Evolutionary conservation across 2,888 invertebrate species (phyloP), one percentile per base, ranked within the genome.

Genomic region (Crematogaster levior): DNA sequence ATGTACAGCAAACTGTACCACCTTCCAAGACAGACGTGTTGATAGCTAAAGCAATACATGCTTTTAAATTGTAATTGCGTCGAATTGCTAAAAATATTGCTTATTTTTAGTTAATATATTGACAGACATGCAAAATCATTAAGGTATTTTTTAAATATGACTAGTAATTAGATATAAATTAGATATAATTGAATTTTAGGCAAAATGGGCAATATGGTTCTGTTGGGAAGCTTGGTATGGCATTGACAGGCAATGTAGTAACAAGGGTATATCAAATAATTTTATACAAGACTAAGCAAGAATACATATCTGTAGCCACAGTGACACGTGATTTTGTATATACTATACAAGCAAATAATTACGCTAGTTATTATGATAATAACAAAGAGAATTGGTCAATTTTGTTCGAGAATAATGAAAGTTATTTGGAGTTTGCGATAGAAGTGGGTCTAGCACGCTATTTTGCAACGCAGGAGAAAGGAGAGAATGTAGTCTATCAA

Each of bases 331-430:
- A 92, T 5, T 94, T 94, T 82, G 82, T 85, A n/a, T 94, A 92
- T 80, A 89, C 89, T 9, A 89, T 94, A 58, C 91, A 91, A 53
- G 87, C 89, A 15, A 92, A 93, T 34, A 93, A 93, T 89, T 93
- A 93, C 66, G 90, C 91, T 2, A 91, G 91, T 81, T 93, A 93
- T 91, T 95, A 95, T 88, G 96, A 96, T 92, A 95, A 95, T 58
- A 92, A 93, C 34, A 92, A 95, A 48, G 94, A 95, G 75, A 95
- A 95, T 88, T 96, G 96, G 96, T 96, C 96, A 15, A 90, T 96
- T 65, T 93, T 95, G 89, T 96, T 96, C 91, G 94, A 94, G 6
- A 91, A 85, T 37, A 84, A 87, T 12, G 90, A 91, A n/a, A 89
- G 92, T 40, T 92, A 92, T 24, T 85, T 91, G 7, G 92, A 94